These are phyloP conservation scores for Epizoanthus scotinus DNA, from an alignment of 92 coral and sea anemone genomes.

Conservation along the genomic window DNA sequence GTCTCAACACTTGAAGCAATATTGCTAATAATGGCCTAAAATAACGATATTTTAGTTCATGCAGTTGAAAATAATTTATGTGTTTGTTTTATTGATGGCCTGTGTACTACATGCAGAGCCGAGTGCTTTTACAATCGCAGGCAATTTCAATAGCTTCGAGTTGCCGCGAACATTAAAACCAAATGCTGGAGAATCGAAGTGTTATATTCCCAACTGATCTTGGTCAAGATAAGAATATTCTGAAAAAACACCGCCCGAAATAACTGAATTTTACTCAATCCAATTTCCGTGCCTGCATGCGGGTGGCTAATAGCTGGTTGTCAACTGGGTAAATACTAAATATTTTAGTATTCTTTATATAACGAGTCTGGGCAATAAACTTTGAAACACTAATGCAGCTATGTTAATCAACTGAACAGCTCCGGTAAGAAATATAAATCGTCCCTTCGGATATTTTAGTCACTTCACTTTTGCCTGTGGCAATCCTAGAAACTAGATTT, in stretches of 20 bases:
- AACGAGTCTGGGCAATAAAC: neutral
- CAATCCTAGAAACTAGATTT: neutral
- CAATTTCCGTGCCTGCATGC: neutral
- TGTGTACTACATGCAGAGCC: no score
- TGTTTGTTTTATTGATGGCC: neutral
- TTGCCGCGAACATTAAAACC: neutral
- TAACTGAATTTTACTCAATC: neutral
- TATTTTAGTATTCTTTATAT: slow-evolving; percentile 13
- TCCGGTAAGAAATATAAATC: neutral
- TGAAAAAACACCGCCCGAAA: neutral
- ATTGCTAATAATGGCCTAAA: neutral
- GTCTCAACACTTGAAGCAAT: slow-evolving; percentile 1
- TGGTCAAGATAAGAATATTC: neutral
- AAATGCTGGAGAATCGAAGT: neutral
- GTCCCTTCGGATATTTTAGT: neutral
- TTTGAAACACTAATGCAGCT: neutral
- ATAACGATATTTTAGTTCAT: neutral
- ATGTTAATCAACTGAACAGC: slow-evolving; percentile 18
- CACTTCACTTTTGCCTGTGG: neutral
- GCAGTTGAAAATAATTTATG: neutral
- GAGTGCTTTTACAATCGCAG: no score
- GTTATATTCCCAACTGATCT: neutral
- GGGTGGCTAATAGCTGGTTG: neutral
- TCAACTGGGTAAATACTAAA: neutral
- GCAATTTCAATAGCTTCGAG: neutral